Evolutionary conservation across 2,888 invertebrate species (phyloP).

Genomic region (Podotricha telesiphe): DNA sequence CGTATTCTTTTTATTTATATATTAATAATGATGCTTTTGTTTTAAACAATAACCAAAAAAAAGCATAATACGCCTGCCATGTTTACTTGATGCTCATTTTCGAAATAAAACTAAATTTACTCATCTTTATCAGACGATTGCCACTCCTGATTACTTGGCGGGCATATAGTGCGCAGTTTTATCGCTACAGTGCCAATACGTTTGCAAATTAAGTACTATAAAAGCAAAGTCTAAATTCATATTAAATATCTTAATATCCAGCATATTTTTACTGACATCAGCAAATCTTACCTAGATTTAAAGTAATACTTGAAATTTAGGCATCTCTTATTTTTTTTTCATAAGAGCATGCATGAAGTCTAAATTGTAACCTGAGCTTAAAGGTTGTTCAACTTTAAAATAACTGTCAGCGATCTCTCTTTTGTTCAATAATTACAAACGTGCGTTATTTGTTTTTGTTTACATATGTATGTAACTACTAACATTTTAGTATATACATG

Average conservation of each 20-base stretch:
- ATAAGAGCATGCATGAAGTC: not conserved
- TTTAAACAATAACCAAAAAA: too few relatives aligned
- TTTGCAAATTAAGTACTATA: not conserved
- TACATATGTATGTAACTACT: conserved; percentile 23
- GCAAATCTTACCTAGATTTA: not conserved
- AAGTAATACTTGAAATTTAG: not conserved
- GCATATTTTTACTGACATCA: too few relatives aligned
- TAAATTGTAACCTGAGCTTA: not conserved
- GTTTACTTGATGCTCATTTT: not conserved
- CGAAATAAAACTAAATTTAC: too few relatives aligned
- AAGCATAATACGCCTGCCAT: not conserved
- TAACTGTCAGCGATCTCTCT: conserved; percentile 28
- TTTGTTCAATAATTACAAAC: conserved; percentile 30
- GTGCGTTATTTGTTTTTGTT: conserved; percentile 18
- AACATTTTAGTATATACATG: conserved; percentile 29
- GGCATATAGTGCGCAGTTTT: not conserved
- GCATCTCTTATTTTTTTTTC: not conserved
- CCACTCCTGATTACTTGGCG: not conserved
- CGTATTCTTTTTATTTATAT: not conserved
- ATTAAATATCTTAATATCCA: not conserved
- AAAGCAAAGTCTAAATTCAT: not conserved
- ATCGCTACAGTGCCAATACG: not conserved
- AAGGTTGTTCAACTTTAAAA: conserved; percentile 16
- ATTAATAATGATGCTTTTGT: not conserved
- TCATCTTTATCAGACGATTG: not conserved